Evolutionary conservation across 2,113 vertebrate genomes (phyloP).

Genomic region (Porphyrio hochstetteri): DNA sequence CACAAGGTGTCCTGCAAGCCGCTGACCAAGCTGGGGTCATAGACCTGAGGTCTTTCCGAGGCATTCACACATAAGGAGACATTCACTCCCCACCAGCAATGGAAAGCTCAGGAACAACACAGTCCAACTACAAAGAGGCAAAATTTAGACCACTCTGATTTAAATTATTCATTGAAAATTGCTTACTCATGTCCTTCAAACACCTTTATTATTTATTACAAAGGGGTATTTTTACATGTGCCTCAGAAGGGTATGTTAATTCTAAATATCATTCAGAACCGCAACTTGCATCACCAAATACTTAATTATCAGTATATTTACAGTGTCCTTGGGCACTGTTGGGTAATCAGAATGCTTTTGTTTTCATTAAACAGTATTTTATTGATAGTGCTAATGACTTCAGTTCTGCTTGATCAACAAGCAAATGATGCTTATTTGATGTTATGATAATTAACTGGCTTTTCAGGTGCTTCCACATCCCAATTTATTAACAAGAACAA

Average conservation of each 20-base stretch:
- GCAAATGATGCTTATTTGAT: constrained; percentile 42
- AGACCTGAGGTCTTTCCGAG: background rate
- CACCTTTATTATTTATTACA: background rate
- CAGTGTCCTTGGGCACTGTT: constrained; percentile 31
- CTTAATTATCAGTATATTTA: constrained; percentile 57
- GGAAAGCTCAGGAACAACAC: background rate
- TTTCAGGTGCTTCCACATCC: constrained; percentile 45
- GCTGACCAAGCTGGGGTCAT: background rate
- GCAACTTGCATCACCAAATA: constrained; percentile 3
- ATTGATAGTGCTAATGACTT: constrained; percentile 44
- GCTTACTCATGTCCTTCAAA: constrained; percentile 3
- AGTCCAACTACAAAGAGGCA: background rate
- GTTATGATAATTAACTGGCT: constrained; percentile 40
- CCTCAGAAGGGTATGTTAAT: constrained; percentile 7
- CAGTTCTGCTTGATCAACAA: constrained; percentile 64
- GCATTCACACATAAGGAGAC: fast-evolving
- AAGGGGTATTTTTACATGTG: background rate
- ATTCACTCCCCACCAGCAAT: no score
- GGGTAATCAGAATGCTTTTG: constrained; percentile 42
- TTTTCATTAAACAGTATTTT: constrained; percentile 54
- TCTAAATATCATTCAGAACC: constrained; percentile 24
- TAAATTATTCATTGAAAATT: background rate
- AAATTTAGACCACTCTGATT: background rate
- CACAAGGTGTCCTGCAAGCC: background rate
- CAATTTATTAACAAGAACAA: background rate